A percentile compares a stretch with the other conserved stretches of the same genome.
Conservation (phyloP, 1,140 invertebrate species). For the Zeugodacus cucurbitae region DNA sequence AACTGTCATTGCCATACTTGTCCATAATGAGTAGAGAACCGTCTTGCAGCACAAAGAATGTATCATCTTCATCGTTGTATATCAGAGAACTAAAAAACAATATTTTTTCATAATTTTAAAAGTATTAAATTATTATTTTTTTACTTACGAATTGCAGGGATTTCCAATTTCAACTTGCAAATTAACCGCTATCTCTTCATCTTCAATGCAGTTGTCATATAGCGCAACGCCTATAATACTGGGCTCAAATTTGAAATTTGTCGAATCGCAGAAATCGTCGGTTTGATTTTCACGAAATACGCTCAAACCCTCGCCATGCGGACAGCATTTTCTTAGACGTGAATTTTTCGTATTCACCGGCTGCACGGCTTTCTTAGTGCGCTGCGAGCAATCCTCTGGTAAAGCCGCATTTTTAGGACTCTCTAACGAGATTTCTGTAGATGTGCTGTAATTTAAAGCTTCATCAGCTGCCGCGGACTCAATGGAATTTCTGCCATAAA, state of each 20-base stretch:
- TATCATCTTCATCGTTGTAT: conserved; percentile 56
- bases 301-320: conserved; percentile 58
- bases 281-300: conserved; percentile 58
- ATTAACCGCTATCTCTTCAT: conserved; percentile 52
- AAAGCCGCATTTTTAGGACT: not conserved
- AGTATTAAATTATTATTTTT: not conserved
- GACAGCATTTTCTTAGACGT: conserved; percentile 58
- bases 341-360: conserved; percentile 48
- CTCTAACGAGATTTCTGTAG: not conserved
- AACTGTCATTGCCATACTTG: conserved; percentile 56
- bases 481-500: not conserved
- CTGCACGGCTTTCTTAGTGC: conserved; percentile 53
- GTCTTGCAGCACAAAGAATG: conserved; percentile 58
- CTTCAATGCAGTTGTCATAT: conserved; percentile 63
- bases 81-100: conserved; percentile 53
- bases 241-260: conserved; percentile 51
- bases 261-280: conserved; percentile 55
- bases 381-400: conserved; percentile 58
- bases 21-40: conserved; percentile 59
- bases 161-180: conserved; percentile 58
- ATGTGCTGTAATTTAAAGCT: not conserved
- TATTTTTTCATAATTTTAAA: not conserved
- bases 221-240: conserved; percentile 55
- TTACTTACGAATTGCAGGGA: conserved; percentile 60
- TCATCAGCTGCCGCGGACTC: conserved; percentile 1